Percentiles rank a stretch among this genome's conserved stretches.
Evolutionary conservation across 2,888 invertebrate species (phyloP).

Genomic region (Sinopyrophorus schimmeli): DNA sequence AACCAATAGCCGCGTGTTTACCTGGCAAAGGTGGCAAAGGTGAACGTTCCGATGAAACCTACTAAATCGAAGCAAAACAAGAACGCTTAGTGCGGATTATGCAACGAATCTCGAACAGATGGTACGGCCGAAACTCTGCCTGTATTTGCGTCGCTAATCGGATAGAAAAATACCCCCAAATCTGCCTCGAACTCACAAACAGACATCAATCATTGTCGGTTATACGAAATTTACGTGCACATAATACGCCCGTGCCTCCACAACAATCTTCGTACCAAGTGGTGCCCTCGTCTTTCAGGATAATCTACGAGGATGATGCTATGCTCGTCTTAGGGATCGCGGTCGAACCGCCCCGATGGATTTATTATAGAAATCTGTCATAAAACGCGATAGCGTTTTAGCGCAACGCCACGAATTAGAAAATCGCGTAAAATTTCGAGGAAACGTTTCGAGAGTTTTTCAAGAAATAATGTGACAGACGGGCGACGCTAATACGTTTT

Average conservation of each 20-base stretch:
- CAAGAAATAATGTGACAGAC: no score
- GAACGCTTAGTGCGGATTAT: conserved; percentile 38
- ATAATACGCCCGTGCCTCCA: conserved; percentile 37
- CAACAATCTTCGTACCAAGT: conserved; percentile 40
- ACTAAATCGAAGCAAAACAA: conserved; percentile 37
- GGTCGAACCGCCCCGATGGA: conserved; percentile 34
- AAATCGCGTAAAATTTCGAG: no score
- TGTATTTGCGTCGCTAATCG: conserved; percentile 38
- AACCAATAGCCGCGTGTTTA: no score
- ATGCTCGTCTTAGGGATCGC: conserved; percentile 32
- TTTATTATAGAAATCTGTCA: conserved; percentile 41
- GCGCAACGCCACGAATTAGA: no score
- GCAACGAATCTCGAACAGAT: conserved; percentile 31
- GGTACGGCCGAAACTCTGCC: conserved; percentile 28
- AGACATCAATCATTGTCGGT: conserved; percentile 42
- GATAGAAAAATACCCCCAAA: conserved; percentile 39
- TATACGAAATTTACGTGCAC: conserved; percentile 38
- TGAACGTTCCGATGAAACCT: no score
- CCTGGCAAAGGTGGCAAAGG: no score
- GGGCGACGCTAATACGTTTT: no score
- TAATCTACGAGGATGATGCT: conserved; percentile 35
- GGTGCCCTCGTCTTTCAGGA: conserved; percentile 36
- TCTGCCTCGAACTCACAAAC: conserved; percentile 30
- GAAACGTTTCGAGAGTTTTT: no score
- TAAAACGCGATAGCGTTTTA: conserved; percentile 31